These are phyloP conservation scores for Caiman crocodilus DNA, from an alignment of 2,797 vertebrate genomes.

Conservation along the genomic window DNA sequence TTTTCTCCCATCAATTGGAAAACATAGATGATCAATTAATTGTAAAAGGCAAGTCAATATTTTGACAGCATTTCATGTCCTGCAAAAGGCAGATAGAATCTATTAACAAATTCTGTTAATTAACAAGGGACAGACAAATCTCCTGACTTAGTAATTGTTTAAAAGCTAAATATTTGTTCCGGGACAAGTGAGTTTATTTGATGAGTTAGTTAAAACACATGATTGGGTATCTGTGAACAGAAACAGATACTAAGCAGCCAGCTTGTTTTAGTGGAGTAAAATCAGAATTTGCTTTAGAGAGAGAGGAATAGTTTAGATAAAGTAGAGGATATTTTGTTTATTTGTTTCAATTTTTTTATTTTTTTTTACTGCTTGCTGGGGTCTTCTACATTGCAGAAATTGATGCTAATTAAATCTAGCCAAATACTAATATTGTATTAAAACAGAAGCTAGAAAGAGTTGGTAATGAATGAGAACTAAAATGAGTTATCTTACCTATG, in stretches of 20 bases:
- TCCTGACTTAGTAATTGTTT: not conserved
- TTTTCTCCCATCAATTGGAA: slow-evolving; percentile 35
- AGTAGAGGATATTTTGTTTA: rapidly evolving
- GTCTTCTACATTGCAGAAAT: not conserved
- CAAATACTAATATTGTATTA: not conserved
- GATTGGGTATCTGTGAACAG: not conserved
- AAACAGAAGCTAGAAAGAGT: not conserved
- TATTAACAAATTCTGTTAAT: slow-evolving; percentile 34
- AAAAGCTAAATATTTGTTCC: not conserved
- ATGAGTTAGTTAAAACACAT: slow-evolving; percentile 39
- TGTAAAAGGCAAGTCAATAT: not conserved
- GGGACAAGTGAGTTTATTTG: slow-evolving; percentile 29
- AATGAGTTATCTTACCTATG: slow-evolving; percentile 65
- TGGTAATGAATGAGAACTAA: not conserved
- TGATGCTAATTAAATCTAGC: not conserved
- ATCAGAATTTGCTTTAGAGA: not conserved
- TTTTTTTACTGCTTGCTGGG: not conserved
- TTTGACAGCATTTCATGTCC: not conserved
- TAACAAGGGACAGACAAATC: slow-evolving; percentile 34
- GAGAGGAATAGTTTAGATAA: not conserved
- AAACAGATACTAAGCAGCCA: slow-evolving; percentile 18
- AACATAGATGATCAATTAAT: slow-evolving; percentile 36
- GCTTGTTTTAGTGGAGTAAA: rapidly evolving
- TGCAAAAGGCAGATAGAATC: not conserved
- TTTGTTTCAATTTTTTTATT: not conserved